phyloP scores from a whole-genome alignment of 2,113 vertebrate genomes.

The Procavia capensis region DNA sequence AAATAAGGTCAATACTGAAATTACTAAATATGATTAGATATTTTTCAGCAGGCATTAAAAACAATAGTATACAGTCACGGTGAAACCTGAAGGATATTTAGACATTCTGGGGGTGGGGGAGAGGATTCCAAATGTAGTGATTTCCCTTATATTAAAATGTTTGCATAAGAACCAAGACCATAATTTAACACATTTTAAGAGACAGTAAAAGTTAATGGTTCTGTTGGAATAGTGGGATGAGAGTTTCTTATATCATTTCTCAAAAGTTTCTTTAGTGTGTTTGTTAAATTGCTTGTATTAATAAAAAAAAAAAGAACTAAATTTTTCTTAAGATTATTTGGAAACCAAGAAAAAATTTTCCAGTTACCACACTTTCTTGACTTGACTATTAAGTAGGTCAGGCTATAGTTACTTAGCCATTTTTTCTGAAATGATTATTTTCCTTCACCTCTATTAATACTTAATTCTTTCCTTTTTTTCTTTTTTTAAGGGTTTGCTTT shows the following conservation, averaged over 20 bases:
- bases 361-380: neutral
- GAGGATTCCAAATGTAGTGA: neutral
- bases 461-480: neutral
- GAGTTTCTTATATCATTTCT: neutral
- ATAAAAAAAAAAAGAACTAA: neutral
- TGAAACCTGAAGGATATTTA: neutral
- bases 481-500: constrained; percentile 44
- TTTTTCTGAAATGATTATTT: constrained; percentile 14
- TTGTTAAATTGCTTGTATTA: neutral
- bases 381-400: neutral
- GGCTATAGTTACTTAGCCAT: neutral
- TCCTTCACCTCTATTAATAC: neutral
- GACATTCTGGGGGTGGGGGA: neutral
- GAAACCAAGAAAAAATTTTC: neutral
- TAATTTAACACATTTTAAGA: constrained; percentile 20
- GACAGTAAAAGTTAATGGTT: constrained; percentile 13
- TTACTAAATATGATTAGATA: neutral
- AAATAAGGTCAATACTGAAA: neutral
- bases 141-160: neutral
- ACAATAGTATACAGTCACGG: neutral
- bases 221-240: neutral
- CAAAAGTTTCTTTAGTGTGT: neutral
- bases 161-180: neutral
- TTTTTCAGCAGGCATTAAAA: neutral
- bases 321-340: constrained; percentile 22